Evolutionary conservation across 2,113 vertebrate genomes (phyloP).

Genomic region (Neofelis nebulosa): DNA sequence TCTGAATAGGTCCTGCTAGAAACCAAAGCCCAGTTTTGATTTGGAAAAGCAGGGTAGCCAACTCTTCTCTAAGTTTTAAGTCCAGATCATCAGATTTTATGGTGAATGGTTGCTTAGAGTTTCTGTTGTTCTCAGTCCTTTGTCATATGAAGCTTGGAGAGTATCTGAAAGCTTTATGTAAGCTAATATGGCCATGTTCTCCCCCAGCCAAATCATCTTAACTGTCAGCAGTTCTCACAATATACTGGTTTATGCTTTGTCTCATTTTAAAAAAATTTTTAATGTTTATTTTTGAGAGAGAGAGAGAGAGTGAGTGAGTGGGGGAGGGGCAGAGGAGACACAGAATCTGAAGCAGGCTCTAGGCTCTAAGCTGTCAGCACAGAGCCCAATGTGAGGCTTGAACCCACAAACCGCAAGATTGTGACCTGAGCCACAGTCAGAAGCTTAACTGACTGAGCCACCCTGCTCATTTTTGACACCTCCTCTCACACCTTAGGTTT

Average conservation of each 20-base stretch:
- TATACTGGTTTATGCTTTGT: not conserved
- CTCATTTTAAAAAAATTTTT: not conserved
- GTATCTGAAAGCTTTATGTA: not conserved
- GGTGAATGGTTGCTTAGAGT: not conserved
- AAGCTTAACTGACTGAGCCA: too few species aligned
- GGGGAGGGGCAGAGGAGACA: too few species aligned
- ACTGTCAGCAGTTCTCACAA: not conserved
- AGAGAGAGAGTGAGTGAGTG: too few species aligned
- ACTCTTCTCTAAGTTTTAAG: not conserved
- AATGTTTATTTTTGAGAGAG: too few species aligned
- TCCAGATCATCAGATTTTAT: not conserved
- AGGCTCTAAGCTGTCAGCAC: too few species aligned
- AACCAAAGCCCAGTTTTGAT: constrained; percentile 33
- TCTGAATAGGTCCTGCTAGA: not conserved
- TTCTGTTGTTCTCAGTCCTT: not conserved
- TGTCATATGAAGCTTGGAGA: not conserved
- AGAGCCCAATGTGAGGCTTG: too few species aligned
- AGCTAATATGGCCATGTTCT: not conserved
- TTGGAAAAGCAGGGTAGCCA: not conserved
- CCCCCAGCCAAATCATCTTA: not conserved
- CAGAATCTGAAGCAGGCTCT: too few species aligned
- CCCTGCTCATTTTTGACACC: not conserved
- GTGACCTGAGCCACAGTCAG: too few species aligned
- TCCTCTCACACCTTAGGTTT: not conserved
- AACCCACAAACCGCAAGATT: too few species aligned